Evolutionary conservation across 2,797 vertebrate species (phyloP).

Genomic region (Siniperca obscura): DNA sequence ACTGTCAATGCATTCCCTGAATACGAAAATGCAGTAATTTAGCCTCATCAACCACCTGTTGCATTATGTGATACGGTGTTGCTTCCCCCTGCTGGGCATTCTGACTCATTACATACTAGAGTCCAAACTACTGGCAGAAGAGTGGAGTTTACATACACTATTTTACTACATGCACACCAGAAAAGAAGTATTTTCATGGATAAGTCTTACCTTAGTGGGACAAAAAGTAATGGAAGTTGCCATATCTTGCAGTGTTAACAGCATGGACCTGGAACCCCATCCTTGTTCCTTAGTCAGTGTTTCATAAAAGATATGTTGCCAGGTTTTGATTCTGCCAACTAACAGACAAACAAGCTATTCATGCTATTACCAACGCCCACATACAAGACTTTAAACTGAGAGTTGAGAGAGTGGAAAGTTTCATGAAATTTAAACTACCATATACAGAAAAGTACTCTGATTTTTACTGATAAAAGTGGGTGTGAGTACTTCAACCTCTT

Average conservation of each 20-base stretch:
- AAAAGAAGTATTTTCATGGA: background rate
- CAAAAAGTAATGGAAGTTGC: background rate
- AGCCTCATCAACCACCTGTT: slow-evolving; percentile 37
- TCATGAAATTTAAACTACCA: background rate
- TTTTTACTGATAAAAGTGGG: background rate
- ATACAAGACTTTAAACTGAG: background rate
- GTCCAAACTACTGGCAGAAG: background rate
- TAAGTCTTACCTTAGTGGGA: background rate
- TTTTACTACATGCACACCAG: background rate
- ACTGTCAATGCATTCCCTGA: background rate
- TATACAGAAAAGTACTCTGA: background rate
- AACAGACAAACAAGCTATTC: background rate
- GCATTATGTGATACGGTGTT: slow-evolving; percentile 10
- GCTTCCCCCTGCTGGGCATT: slow-evolving; percentile 65
- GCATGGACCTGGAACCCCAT: background rate
- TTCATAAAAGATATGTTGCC: background rate
- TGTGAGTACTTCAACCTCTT: background rate
- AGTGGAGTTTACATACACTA: background rate
- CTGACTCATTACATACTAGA: slow-evolving; percentile 24
- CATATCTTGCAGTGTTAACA: background rate
- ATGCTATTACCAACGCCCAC: background rate
- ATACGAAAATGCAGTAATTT: background rate
- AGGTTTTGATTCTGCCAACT: background rate
- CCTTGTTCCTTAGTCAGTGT: background rate
- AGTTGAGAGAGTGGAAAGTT: background rate